These are phyloP conservation scores for Porites cylindrica DNA, from an alignment of 92 coral and sea anemone species.

Conservation along the genomic window DNA sequence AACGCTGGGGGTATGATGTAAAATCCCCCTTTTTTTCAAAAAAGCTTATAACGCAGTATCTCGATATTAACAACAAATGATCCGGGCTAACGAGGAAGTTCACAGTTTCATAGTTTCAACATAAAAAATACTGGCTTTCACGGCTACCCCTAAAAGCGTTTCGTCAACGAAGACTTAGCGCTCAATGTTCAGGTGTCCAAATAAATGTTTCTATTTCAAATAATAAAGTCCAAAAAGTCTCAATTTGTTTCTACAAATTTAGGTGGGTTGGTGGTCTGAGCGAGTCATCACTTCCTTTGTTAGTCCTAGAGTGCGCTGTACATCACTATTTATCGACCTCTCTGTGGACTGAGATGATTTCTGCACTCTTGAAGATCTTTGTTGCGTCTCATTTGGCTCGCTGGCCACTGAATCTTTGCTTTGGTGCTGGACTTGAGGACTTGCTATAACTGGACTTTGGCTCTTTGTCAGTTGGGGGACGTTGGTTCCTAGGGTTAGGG, in stretches of 20 bases:
- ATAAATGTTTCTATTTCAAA: slow-evolving; percentile 1
- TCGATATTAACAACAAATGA: neutral
- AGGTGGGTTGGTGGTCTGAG: neutral
- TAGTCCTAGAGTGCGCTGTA: neutral
- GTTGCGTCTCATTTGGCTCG: neutral
- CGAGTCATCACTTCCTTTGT: slow-evolving; percentile 2
- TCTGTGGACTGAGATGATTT: neutral
- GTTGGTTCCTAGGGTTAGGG: neutral
- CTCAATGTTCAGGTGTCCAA: slow-evolving; percentile 6
- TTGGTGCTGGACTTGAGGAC: slow-evolving; percentile 11
- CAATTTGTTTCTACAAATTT: neutral
- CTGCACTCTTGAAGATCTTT: neutral
- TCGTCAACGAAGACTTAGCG: neutral
- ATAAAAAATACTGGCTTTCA: neutral
- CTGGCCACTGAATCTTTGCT: neutral
- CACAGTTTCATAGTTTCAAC: neutral
- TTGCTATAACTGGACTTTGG: neutral
- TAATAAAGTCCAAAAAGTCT: slow-evolving; percentile 4
- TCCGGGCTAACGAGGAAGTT: neutral
- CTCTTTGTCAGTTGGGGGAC: neutral
- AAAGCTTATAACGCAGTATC: neutral
- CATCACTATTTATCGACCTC: neutral
- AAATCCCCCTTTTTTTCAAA: slow-evolving; percentile 4
- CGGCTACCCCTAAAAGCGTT: neutral
- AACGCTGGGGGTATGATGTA: slow-evolving; percentile 15